phyloP scores from a whole-genome alignment of 1,140 invertebrate species.

The Calephelis nemesis region DNA sequence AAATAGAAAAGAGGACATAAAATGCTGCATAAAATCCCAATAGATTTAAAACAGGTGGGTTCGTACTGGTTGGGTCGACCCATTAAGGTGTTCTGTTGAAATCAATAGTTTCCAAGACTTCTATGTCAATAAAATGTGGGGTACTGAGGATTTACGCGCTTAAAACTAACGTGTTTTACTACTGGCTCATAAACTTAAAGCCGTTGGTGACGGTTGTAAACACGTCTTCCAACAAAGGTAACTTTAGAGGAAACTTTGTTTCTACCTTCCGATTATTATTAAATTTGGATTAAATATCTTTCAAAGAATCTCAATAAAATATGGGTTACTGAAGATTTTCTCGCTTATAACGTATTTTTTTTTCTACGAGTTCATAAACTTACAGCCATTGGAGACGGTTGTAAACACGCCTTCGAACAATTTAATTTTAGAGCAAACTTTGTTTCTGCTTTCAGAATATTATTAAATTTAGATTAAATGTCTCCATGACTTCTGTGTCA shows the following conservation, averaged over 20 bases:
- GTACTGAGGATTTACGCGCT: conserved; percentile 10
- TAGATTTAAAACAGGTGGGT: conserved; percentile 40
- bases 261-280: too few relatives aligned
- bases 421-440: conserved; percentile 5
- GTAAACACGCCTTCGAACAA: conserved; percentile 4
- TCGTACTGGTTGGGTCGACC: conserved; percentile 31
- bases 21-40: conserved; percentile 38
- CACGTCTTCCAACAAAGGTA: too few relatives aligned
- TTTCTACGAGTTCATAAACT: too few relatives aligned
- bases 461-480: not conserved
- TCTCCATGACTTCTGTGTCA: conserved; percentile 23
- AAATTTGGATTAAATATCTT: too few relatives aligned
- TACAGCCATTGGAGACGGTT: too few relatives aligned
- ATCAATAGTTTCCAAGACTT: conserved; percentile 34
- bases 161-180: conserved; percentile 20
- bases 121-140: conserved; percentile 27
- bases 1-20: conserved; percentile 36
- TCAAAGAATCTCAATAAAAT: too few relatives aligned
- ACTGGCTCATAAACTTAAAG: not conserved
- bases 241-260: too few relatives aligned
- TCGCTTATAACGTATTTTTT: too few relatives aligned
- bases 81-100: conserved; percentile 34
- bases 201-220: too few relatives aligned
- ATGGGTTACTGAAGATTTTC: too few relatives aligned
- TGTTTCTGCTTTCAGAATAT: too few relatives aligned